Evolutionary conservation across 1,140 invertebrate species (phyloP).

Genomic region (Drosophila funebris): DNA sequence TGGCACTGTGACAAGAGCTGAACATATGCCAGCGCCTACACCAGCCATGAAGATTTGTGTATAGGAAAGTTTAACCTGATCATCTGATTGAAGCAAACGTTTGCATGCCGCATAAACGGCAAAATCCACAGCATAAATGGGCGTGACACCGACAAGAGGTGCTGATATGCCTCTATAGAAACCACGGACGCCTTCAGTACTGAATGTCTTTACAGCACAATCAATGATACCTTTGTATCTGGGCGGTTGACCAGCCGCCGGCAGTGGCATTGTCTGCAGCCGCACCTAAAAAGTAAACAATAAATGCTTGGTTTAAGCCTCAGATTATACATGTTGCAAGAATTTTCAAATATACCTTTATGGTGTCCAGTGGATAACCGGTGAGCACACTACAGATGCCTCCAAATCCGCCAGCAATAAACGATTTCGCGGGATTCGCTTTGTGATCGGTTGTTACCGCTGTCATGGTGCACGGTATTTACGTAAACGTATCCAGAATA

Average conservation of each 20-base stretch:
- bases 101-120: conserved; percentile 98
- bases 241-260: conserved; percentile 88
- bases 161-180: conserved; percentile 92
- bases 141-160: conserved; percentile 90
- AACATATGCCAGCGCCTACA: conserved; percentile 96
- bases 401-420: conserved; percentile 97
- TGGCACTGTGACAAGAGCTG: conserved; percentile 97
- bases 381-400: conserved; percentile 96
- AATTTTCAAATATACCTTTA: conserved; percentile 87
- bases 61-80: conserved; percentile 88
- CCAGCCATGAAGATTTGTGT: conserved; percentile 95
- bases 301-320: background rate
- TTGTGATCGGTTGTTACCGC: conserved; percentile 68
- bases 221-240: conserved; percentile 96
- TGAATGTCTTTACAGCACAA: conserved; percentile 95
- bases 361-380: conserved; percentile 97
- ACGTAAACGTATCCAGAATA: conserved; percentile 54
- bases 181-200: conserved; percentile 93
- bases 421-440: conserved; percentile 95
- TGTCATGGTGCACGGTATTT: conserved; percentile 46
- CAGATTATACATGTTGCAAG: no score
- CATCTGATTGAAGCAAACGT: conserved; percentile 89
- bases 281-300: conserved; percentile 87
- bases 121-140: conserved; percentile 97
- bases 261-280: conserved; percentile 95